Base-by-base conservation (phyloP, 2,888 invertebrate genomes). In the Odontothrips loti region DNA sequence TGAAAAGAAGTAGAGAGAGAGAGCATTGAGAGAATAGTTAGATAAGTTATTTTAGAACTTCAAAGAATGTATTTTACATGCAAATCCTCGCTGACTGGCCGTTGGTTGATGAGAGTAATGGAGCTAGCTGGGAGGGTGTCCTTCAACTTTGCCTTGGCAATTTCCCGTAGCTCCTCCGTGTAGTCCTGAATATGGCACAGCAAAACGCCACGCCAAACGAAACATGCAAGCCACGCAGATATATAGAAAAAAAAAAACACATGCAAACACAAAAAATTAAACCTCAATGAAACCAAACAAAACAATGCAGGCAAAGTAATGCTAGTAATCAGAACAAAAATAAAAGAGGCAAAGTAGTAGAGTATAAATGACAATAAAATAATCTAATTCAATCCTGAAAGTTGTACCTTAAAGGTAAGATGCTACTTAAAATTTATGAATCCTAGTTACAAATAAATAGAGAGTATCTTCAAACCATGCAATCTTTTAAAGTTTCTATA, bases 101-200 rank as follows among this genome's bases (percentile, higher is more conserved):
- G 93, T 89, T 97, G 97, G 91, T 97, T 96, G 90, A 97, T 96
- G 88, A 97, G 92, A 86, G 96, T 96, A 89, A 97, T 97, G 88
- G 94, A 94, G 85, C 96, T 96, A 86, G 96, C 95, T 85, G 96
- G 95, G 85, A 96, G 91, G 86, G 95, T 94, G 89, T 96, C 96
- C 92, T 96, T 96, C 86, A 94, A 95, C 90, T 95, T 96, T 87
- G 96, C 95, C 90, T 96, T 96, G 88, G 96, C 95, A 90, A 97
- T 97, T 90, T 97, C 97, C 87, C 97, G 93, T 90, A 97, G 97
- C 90, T 97, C 97, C 91, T 97, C 97, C 85, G 95, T 96, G 90
- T 97, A 97, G 90, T 97, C 97, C 97, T 97, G 91, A 86, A 87
- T 89, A 89, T 88, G 84, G 86, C 86, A 85, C 87, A 87, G 87